phyloP scores from a whole-genome alignment of 2,113 vertebrate genomes.

The Otis tarda region DNA sequence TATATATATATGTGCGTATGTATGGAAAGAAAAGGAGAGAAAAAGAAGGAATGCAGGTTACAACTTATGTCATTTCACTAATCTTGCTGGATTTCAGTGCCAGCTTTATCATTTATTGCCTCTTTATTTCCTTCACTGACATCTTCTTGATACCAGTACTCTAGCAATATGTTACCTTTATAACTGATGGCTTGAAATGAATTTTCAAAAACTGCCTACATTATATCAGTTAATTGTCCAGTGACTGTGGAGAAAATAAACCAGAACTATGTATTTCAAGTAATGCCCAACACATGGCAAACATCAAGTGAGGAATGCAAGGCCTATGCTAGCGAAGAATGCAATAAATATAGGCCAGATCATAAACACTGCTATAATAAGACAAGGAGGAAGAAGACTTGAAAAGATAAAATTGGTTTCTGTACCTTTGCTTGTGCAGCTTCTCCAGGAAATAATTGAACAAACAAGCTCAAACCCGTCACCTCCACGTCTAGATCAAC shows the following conservation, averaged over 20 bases:
- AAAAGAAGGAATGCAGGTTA: background rate
- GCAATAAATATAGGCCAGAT: constrained; percentile 68
- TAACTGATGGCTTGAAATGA: background rate
- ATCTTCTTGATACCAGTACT: background rate
- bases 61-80: background rate
- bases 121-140: background rate
- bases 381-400: constrained; percentile 54
- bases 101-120: background rate
- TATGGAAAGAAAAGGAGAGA: background rate
- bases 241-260: constrained; percentile 52
- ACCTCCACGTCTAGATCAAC: background rate
- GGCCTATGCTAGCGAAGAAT: constrained; percentile 58
- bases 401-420: constrained; percentile 53
- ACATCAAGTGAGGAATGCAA: constrained; percentile 70
- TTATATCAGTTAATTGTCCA: constrained; percentile 26
- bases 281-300: constrained; percentile 72
- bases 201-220: constrained; percentile 14
- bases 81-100: background rate
- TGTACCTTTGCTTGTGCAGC: constrained; percentile 18
- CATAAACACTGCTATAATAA: constrained; percentile 68
- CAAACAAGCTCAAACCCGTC: constrained; percentile 9
- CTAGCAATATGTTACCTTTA: background rate
- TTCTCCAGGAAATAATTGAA: constrained; percentile 12
- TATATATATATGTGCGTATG: background rate
- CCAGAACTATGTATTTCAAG: constrained; percentile 64